These are phyloP conservation scores for Anagrus nilaparvatae DNA, from an alignment of 1,140 invertebrate species.

Conservation along the genomic window DNA sequence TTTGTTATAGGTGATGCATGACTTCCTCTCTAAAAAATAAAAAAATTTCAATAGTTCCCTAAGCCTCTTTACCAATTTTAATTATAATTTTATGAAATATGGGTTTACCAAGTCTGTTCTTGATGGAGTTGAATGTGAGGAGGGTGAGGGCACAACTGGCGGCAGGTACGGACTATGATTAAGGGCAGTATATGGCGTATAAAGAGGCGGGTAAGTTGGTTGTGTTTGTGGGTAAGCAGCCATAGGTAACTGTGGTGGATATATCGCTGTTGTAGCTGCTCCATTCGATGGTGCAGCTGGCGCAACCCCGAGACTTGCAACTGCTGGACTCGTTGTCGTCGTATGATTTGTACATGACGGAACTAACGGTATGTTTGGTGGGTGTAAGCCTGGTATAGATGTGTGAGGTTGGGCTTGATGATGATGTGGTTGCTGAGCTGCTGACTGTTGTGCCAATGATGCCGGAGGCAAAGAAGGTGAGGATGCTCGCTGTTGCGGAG, in stretches of 20 bases:
- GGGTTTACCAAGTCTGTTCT: slow-evolving; percentile 48
- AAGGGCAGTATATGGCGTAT: slow-evolving; percentile 60
- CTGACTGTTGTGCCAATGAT: slow-evolving; percentile 37
- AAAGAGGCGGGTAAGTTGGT: slow-evolving; percentile 56
- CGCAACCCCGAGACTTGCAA: slow-evolving; percentile 44
- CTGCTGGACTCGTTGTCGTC: slow-evolving; percentile 41
- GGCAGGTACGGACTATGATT: slow-evolving; percentile 56
- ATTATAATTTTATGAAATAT: not conserved
- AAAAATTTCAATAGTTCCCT: not conserved
- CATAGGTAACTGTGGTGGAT: slow-evolving; percentile 41
- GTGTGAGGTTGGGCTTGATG: slow-evolving; percentile 25
- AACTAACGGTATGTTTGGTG: slow-evolving; percentile 45
- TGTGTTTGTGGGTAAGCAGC: slow-evolving; percentile 50
- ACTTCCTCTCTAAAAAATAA: slow-evolving; percentile 30
- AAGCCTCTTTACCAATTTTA: not conserved
- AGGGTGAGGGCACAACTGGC: slow-evolving; percentile 48
- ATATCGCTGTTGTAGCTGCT: slow-evolving; percentile 39
- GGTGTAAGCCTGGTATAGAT: slow-evolving; percentile 45
- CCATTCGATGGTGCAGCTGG: slow-evolving; percentile 45
- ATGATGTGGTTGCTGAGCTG: not conserved
- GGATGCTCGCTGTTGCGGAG: slow-evolving; percentile 36
- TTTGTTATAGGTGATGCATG: slow-evolving; percentile 38
- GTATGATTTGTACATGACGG: slow-evolving; percentile 42
- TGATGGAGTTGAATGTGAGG: slow-evolving; percentile 53
- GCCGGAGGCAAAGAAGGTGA: slow-evolving; percentile 37